phyloP scores from a whole-genome alignment of 2,113 vertebrate species.

The Poeciliopsis occidentalis region DNA sequence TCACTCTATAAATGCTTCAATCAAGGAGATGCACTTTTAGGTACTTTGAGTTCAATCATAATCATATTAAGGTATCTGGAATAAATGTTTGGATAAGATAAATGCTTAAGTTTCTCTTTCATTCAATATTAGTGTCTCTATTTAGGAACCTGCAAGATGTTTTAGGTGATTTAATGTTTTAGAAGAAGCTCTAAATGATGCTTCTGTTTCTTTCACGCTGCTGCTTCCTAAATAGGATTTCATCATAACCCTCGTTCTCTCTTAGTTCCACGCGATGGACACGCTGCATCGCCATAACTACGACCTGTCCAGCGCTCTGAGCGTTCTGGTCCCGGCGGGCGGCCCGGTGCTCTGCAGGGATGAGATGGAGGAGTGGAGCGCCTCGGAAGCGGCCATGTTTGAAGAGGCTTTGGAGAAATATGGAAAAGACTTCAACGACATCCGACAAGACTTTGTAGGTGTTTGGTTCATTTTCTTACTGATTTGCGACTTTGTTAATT shows the following conservation, averaged over 20 bases:
- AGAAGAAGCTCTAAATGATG: no score
- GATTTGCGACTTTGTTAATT: conserved; percentile 10
- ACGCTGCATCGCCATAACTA: conserved; percentile 92
- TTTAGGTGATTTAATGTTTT: no score
- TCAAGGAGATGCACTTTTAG: no score
- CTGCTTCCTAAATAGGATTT: not conserved
- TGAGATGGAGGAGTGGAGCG: conserved; percentile 99
- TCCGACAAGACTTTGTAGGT: conserved; percentile 99
- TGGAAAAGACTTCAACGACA: conserved; percentile 98
- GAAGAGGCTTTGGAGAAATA: conserved; percentile 98
- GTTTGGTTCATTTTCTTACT: not conserved
- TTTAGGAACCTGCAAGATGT: no score
- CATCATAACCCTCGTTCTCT: not conserved
- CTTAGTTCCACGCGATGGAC: conserved; percentile 97
- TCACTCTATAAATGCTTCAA: no score
- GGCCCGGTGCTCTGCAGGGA: conserved; percentile 95
- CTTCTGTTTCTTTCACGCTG: not conserved
- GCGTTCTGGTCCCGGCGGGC: conserved; percentile 92
- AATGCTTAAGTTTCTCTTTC: no score
- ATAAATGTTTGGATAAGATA: no score
- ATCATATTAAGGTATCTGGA: no score
- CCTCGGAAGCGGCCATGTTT: conserved; percentile 95
- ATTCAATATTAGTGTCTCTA: no score
- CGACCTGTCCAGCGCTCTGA: conserved; percentile 92
- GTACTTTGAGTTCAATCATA: no score